A percentile compares a stretch with the other conserved stretches of the same genome.
These are phyloP conservation scores for Agapornis roseicollis DNA, from an alignment of 2,113 vertebrate species.

Conservation along the genomic window DNA sequence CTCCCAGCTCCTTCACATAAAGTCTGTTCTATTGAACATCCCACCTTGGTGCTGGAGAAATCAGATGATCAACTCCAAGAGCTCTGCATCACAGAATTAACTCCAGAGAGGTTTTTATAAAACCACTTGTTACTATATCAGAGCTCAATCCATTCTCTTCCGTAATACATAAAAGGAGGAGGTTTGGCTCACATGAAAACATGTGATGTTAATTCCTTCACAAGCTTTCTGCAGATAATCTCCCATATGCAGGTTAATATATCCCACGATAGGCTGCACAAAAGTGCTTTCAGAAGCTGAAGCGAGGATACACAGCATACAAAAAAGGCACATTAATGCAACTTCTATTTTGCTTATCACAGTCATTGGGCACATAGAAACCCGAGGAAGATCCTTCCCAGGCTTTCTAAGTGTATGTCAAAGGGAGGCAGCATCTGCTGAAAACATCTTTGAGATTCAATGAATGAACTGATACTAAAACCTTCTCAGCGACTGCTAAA, in stretches of 20 bases:
- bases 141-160: conserved; percentile 45
- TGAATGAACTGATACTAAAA: not conserved
- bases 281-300: conserved; percentile 7
- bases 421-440: not conserved
- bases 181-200: conserved; percentile 28
- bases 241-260: not conserved
- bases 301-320: not conserved
- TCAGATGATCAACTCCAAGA: not conserved
- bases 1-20: not conserved
- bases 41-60: fast-evolving
- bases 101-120: conserved; percentile 13
- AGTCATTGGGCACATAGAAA: not conserved
- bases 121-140: conserved; percentile 42
- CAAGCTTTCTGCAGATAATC: conserved; percentile 19
- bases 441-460: not conserved
- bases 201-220: not conserved
- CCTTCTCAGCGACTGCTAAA: not conserved
- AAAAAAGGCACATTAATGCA: not conserved
- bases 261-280: not conserved
- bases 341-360: not conserved
- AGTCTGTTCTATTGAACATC: not conserved
- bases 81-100: not conserved
- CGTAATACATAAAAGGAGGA: conserved; percentile 49
- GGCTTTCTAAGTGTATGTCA: not conserved
- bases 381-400: not conserved